Evolutionary conservation across 2,888 invertebrate species (phyloP), one percentile per base, ranked within the genome.

Genomic region (Nowickia ferox): DNA sequence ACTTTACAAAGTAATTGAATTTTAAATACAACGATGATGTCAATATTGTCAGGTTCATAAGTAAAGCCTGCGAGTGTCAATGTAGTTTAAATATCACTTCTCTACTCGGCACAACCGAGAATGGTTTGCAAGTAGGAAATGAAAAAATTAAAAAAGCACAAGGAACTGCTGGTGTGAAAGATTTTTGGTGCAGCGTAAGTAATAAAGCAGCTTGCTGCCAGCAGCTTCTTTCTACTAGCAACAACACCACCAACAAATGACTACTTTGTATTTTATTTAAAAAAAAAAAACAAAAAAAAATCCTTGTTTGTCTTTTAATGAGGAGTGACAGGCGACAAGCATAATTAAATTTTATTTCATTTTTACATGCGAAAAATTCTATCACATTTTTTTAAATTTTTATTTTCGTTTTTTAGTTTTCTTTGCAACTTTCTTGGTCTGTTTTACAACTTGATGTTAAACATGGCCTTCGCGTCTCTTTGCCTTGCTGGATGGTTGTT

Each of bases 281-380:
- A 19, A 22, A 59, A 69, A 44, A 65, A 22, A 30, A 51, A n/a
- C n/a, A n/a, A 15, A 46, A 48, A 77, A 84, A 79, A 81, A 69
- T 82, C 81, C 85, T 69, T 84, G 84, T 83, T 84, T 84, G 68
- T 75, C 74, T 72, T 87, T 87, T 91, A 91, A 91, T 91, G 91
- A 90, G 90, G 88, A 91, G 89, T 91, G 90, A 91, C 90, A 91
- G 89, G 90, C 91, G 90, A 91, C 90, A 91, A 90, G 91, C 90
- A 90, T 91, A 91, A 91, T 91, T 91, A 91, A 91, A 91, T 91
- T 91, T 91, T 90, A 91, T 91, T 91, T 90, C 88, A 89, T 87
- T 90, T 90, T 88, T 89, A 89, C 90, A 90, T 90, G 91, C 90
- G 89, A 90, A 86, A 87, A 84, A 76, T 84, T 81, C 80, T 81